Conservation (phyloP, 2,888 invertebrate species). For the Tetrapedia diversipes region DNA sequence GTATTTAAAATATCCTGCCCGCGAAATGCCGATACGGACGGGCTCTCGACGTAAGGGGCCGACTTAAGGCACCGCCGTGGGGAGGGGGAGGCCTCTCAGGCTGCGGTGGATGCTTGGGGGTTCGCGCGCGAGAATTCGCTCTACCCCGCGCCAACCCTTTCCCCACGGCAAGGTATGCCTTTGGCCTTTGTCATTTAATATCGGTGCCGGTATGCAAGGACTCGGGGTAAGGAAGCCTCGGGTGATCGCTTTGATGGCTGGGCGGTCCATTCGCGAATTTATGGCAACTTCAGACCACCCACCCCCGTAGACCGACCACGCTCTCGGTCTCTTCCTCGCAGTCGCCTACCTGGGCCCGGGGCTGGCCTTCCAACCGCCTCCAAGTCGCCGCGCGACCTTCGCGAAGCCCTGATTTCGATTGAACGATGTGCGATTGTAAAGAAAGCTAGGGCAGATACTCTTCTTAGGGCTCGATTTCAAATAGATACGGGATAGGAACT, state of each 20-base stretch:
- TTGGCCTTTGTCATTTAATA: constrained; percentile 83
- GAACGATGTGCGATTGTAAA: constrained; percentile 37
- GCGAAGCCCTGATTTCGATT: constrained; percentile 58
- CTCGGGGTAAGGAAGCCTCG: constrained; percentile 80
- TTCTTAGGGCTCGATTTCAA: no score
- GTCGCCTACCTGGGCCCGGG: constrained; percentile 27
- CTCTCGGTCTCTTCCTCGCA: constrained; percentile 43
- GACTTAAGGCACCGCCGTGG: constrained; percentile 64
- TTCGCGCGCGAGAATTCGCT: constrained; percentile 80
- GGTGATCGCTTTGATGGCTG: constrained; percentile 82
- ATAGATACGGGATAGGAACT: no score
- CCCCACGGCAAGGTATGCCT: constrained; percentile 80
- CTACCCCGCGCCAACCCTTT: constrained; percentile 72
- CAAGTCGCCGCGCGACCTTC: constrained; percentile 33
- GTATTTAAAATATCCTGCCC: constrained; percentile 81
- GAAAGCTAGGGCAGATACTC: no score
- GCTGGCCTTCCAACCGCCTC: constrained; percentile 24
- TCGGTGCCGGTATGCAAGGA: constrained; percentile 81
- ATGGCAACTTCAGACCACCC: constrained; percentile 68
- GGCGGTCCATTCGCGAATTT: constrained; percentile 77
- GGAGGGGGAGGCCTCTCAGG: constrained; percentile 63
- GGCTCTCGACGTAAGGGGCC: constrained; percentile 68
- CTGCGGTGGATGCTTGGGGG: constrained; percentile 74
- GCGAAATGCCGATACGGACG: constrained; percentile 81
- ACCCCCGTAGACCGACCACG: constrained; percentile 28